Evolutionary conservation across 2,113 vertebrate genomes (phyloP).

Genomic region (Thomomys bottae): DNA sequence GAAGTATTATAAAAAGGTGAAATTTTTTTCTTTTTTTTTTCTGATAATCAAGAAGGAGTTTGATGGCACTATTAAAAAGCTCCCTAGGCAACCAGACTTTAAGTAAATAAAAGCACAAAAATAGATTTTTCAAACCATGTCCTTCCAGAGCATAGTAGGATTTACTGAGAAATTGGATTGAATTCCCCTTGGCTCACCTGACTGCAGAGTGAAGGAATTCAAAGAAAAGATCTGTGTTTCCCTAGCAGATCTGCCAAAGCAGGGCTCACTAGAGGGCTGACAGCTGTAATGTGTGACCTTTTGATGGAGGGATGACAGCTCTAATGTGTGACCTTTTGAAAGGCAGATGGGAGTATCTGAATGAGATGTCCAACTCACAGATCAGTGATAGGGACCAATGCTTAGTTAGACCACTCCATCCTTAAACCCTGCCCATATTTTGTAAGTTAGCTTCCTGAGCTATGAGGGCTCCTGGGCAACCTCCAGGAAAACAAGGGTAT

Average conservation of each 20-base stretch:
- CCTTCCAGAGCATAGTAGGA: conserved; percentile 69
- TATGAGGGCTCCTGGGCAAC: not conserved
- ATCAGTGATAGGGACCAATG: not conserved
- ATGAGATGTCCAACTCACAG: not conserved
- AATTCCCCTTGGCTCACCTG: conserved; percentile 65
- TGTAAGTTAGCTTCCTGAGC: not conserved
- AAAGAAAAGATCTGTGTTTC: conserved; percentile 51
- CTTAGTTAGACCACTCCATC: not conserved
- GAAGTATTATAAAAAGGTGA: conserved; percentile 16
- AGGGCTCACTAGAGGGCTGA: not conserved
- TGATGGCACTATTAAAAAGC: conserved; percentile 52
- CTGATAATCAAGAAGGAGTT: conserved; percentile 38
- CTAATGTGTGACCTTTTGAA: conserved; percentile 33
- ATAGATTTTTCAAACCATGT: conserved; percentile 72
- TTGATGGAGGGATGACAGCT: not conserved
- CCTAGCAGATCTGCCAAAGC: not conserved
- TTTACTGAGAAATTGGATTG: conserved; percentile 73
- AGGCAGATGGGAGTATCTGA: not conserved
- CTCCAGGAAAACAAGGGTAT: not conserved
- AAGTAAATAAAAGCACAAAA: conserved; percentile 78
- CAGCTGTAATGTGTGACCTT: not conserved
- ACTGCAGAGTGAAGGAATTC: conserved; percentile 55
- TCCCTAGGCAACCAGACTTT: conserved; percentile 62
- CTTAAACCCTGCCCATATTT: not conserved
- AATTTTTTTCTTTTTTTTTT: not conserved